phyloP scores from a whole-genome alignment of 2,888 invertebrate species.

The Eilema griseolum region DNA sequence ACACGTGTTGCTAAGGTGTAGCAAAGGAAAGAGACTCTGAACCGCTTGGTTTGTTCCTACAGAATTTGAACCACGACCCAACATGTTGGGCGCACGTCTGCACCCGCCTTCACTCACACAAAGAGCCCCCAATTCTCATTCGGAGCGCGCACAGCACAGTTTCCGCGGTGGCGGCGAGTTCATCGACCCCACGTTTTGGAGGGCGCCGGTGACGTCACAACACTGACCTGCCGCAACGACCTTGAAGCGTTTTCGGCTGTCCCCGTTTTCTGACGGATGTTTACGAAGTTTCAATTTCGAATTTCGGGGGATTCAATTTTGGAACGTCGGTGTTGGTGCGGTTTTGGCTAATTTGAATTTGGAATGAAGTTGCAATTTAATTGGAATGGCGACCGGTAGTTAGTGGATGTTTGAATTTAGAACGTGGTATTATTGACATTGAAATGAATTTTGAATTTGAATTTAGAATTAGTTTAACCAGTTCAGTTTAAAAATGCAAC shows the following conservation, averaged over 20 bases:
- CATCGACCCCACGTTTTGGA: conserved; percentile 81
- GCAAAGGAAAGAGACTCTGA: too few species aligned
- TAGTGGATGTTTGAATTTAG: neutral
- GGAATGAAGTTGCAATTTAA: neutral
- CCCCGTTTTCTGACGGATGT: conserved; percentile 62
- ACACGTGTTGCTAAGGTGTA: too few species aligned
- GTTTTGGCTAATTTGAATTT: conserved; percentile 11
- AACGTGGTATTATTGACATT: neutral
- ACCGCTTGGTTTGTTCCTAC: too few species aligned
- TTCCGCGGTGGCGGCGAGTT: conserved; percentile 83
- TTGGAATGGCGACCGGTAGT: too few species aligned
- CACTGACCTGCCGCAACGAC: conserved; percentile 82
- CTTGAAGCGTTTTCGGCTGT: conserved; percentile 77
- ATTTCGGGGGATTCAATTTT: conserved; percentile 31
- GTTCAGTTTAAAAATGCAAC: too few species aligned
- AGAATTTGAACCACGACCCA: conserved; percentile 5
- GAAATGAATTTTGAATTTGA: neutral
- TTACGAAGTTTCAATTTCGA: conserved; percentile 30
- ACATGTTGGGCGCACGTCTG: conserved; percentile 29
- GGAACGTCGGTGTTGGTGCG: conserved; percentile 9
- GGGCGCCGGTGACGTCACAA: conserved; percentile 84
- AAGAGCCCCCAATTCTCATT: conserved; percentile 83
- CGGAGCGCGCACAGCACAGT: conserved; percentile 83
- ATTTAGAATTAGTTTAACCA: neutral
- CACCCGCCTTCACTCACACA: conserved; percentile 70